Percentiles rank a stretch among this genome's conserved stretches.
Evolutionary conservation across 2,113 vertebrate genomes (phyloP).

Genomic region (Climacteris rufus): DNA sequence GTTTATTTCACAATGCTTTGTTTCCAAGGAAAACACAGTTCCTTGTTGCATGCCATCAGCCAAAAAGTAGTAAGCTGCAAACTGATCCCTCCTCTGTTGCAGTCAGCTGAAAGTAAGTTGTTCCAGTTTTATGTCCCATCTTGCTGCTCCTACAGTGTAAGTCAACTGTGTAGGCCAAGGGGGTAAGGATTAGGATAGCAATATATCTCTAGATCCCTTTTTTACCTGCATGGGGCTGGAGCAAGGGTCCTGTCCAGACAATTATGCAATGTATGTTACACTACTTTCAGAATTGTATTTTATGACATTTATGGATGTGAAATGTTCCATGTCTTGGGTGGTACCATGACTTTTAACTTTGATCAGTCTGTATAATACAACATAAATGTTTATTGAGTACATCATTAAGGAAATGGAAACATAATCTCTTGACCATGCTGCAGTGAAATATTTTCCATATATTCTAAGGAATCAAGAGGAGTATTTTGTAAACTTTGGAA

Average conservation of each 20-base stretch:
- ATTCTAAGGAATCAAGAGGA: neutral
- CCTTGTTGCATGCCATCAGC: neutral
- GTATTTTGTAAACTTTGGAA: neutral
- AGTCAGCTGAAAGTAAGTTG: neutral
- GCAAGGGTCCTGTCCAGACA: neutral
- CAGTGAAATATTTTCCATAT: conserved; percentile 24
- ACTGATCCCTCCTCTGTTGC: neutral
- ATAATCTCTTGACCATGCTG: neutral
- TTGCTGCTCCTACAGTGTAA: neutral
- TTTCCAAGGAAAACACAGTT: neutral
- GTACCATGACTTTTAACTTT: neutral
- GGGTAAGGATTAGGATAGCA: neutral
- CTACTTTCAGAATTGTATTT: neutral
- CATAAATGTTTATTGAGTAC: conserved; percentile 3
- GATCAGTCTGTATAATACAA: conserved; percentile 6
- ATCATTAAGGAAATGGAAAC: conserved; percentile 6
- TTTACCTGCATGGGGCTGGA: neutral
- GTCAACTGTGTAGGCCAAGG: neutral
- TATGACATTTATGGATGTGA: neutral
- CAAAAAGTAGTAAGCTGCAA: neutral
- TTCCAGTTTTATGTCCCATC: neutral
- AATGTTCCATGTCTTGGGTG: neutral
- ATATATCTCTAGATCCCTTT: neutral
- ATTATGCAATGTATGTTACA: neutral
- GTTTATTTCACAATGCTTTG: neutral